phyloP scores from a whole-genome alignment of 1,140 invertebrate genomes.

The Agraylea sexmaculata region DNA sequence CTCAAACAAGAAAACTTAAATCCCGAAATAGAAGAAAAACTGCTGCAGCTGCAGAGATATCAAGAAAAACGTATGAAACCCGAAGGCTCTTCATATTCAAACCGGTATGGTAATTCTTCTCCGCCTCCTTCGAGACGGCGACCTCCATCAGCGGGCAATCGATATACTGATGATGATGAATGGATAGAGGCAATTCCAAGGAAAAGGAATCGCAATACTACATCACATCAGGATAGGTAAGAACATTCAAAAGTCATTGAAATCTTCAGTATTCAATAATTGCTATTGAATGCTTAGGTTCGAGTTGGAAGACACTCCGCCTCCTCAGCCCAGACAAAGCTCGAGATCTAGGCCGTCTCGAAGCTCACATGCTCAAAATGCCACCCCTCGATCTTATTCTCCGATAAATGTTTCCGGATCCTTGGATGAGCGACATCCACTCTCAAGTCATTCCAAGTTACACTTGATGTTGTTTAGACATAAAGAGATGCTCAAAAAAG shows the following conservation, averaged over 20 bases:
- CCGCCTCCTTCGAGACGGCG: conserved; percentile 18
- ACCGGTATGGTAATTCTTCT: conserved; percentile 18
- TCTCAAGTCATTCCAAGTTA: conserved; percentile 41
- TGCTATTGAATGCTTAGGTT: conserved; percentile 6
- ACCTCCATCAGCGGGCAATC: conserved; percentile 24
- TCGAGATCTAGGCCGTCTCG: conserved; percentile 22
- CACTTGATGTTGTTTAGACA: conserved; percentile 65
- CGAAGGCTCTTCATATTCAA: conserved; percentile 30
- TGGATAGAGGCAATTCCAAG: conserved; percentile 46
- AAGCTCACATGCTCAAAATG: background rate
- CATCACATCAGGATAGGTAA: conserved; percentile 10
- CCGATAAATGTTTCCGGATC: conserved; percentile 8
- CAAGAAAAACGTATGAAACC: conserved; percentile 69
- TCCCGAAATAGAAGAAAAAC: conserved; percentile 86
- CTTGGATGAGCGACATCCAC: conserved; percentile 29
- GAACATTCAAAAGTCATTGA: background rate
- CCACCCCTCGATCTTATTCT: conserved; percentile 10
- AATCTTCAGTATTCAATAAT: background rate
- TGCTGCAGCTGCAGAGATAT: conserved; percentile 76
- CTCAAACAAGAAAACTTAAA: conserved; percentile 78
- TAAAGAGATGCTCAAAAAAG: conserved; percentile 86
- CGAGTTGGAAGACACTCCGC: conserved; percentile 19
- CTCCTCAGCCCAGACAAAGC: conserved; percentile 23
- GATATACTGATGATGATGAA: conserved; percentile 41
- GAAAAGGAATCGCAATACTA: conserved; percentile 27